phyloP scores from a whole-genome alignment of 1,140 invertebrate species.

The Hyles vespertilio region DNA sequence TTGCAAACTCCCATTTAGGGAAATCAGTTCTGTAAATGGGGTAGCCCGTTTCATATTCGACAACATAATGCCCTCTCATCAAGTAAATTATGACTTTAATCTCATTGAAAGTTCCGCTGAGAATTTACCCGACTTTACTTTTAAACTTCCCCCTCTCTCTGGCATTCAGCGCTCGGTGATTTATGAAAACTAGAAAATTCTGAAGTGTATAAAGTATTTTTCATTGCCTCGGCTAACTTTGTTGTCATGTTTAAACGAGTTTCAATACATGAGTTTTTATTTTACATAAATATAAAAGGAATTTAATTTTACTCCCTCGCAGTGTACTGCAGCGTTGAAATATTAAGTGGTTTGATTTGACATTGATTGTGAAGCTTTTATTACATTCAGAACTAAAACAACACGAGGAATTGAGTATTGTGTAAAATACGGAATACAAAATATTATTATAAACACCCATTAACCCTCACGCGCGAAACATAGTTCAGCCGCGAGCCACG shows the following conservation, averaged over 20 bases:
- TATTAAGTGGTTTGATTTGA: no score
- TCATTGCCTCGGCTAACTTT: slow-evolving; percentile 52
- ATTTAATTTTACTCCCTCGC: no score
- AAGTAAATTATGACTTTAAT: slow-evolving; percentile 65
- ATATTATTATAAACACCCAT: no score
- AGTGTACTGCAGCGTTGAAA: no score
- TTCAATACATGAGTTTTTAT: no score
- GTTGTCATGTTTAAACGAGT: slow-evolving; percentile 39
- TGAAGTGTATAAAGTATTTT: slow-evolving; percentile 60
- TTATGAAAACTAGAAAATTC: slow-evolving; percentile 70
- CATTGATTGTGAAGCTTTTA: no score
- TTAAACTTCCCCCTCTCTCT: slow-evolving; percentile 36
- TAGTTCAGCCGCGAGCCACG: no score
- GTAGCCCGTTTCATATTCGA: slow-evolving; percentile 56
- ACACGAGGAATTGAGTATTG: no score
- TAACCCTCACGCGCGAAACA: no score
- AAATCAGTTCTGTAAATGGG: slow-evolving; percentile 46
- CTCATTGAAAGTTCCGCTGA: slow-evolving; percentile 44
- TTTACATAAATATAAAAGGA: slow-evolving; percentile 6
- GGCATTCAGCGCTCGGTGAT: slow-evolving; percentile 61
- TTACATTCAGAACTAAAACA: no score
- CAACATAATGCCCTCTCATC: slow-evolving; percentile 61
- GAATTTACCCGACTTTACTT: no score
- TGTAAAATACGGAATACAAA: no score
- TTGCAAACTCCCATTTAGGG: slow-evolving; percentile 45